phyloP scores from a whole-genome alignment of 2,888 invertebrate genomes.

The Thera britannica region DNA sequence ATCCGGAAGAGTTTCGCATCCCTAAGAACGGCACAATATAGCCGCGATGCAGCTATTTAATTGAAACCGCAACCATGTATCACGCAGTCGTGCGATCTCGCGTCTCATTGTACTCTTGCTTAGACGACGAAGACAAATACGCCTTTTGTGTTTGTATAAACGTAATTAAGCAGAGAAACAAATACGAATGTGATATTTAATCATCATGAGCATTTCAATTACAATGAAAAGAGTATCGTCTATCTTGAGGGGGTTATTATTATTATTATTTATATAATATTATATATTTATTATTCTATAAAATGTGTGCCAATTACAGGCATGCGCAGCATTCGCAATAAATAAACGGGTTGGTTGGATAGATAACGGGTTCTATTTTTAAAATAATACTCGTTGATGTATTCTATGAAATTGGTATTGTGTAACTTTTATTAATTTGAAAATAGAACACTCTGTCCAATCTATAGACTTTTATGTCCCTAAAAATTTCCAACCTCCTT shows the following conservation, averaged over 20 bases:
- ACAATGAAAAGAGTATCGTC: not conserved
- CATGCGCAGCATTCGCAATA: too few species aligned
- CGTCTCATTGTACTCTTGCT: conserved; percentile 47
- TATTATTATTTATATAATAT: too few species aligned
- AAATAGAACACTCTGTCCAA: too few species aligned
- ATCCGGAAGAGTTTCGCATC: conserved; percentile 8
- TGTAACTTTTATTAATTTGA: too few species aligned
- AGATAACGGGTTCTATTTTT: too few species aligned
- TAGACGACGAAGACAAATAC: conserved; percentile 47
- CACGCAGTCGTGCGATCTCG: conserved; percentile 49
- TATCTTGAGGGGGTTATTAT: not conserved
- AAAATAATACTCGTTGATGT: too few species aligned
- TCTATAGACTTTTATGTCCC: too few species aligned
- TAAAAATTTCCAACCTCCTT: too few species aligned
- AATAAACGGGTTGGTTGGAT: too few species aligned
- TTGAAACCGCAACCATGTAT: conserved; percentile 55
- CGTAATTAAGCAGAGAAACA: conserved; percentile 39
- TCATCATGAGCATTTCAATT: conserved; percentile 23
- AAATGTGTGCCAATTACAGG: too few species aligned
- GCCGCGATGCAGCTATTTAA: conserved; percentile 52
- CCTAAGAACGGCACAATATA: conserved; percentile 32
- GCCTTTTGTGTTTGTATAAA: conserved; percentile 47
- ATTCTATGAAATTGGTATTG: too few species aligned
- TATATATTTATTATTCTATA: too few species aligned
- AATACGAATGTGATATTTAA: conserved; percentile 36